Base-by-base conservation (phyloP, 2,797 vertebrate species). In the Pampus argenteus region DNA sequence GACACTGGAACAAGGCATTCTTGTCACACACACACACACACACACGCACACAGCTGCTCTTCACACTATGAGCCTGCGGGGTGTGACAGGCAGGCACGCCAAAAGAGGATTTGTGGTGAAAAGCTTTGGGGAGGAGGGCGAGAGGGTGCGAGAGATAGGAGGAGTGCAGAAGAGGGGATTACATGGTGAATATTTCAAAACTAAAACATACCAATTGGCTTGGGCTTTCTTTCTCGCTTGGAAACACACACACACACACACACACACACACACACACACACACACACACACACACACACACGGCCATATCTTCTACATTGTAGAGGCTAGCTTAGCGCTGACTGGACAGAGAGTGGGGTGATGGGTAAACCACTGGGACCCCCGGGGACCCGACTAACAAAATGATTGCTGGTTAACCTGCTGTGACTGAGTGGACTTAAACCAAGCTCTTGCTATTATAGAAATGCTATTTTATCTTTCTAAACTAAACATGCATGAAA, bases 61-160 rank as follows among this genome's bases (percentile, higher is more conserved):
- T 91, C 89, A 89, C 84, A 83, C 75, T 84, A 70, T 71, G 83
- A 76, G 91, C 91, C 91, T 80, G 76, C 84, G 80, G 93, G 93
- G 94, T 92, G 87, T 88, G 92, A 94, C 92, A 90, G 81, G 86
- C 83, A 74, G 75, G 79, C 68, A 82, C 66, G 86, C 86, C 89
- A 92, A 87, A 92, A 91, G 90, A 94, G 92, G 93, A 93, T 93
- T 93, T 93, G 81, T 86, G 83, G 86, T 71, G 81, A 87, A 91
- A 92, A 87, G 89, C 91, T 92, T 88, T 48, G 49, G 90, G 89
- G 89, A 83, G 83, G 78, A 85, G 86, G 89, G 83, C 23, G 71
- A 85, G 76, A 81, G 79, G 66, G 80, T 78, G 71, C 58, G 71
- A 66, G 86, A 86, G 89, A 92, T 84, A 92, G 89, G 80, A 85